These are phyloP conservation scores for Notamacropus eugenii DNA, from an alignment of 2,797 vertebrate genomes.

Conservation along the genomic window DNA sequence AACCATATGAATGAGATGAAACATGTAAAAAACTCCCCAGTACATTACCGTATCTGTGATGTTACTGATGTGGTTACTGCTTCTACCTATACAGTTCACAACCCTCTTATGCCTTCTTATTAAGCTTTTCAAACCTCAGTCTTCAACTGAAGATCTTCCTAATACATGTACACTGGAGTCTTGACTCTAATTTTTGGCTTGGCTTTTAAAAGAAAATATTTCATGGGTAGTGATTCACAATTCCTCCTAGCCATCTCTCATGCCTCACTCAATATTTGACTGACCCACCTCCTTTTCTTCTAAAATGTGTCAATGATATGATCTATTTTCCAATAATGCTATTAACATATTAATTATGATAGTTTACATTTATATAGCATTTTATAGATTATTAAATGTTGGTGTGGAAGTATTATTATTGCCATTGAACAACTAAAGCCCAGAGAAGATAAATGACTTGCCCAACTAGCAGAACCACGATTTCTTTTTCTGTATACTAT, in stretches of 20 bases:
- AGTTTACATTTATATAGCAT: background rate
- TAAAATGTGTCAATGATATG: background rate
- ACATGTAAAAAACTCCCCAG: conserved; percentile 41
- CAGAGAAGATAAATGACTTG: background rate
- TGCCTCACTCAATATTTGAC: background rate
- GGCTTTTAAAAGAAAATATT: background rate
- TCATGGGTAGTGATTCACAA: background rate
- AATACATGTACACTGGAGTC: background rate
- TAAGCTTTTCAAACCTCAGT: background rate
- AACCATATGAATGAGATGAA: conserved; percentile 56
- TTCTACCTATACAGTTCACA: background rate
- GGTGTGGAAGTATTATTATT: background rate
- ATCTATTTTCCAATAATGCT: background rate
- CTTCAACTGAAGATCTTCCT: background rate
- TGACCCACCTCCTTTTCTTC: background rate
- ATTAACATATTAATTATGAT: background rate
- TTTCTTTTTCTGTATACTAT: background rate
- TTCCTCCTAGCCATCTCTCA: background rate
- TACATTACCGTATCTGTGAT: background rate
- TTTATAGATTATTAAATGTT: background rate
- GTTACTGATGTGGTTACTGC: background rate
- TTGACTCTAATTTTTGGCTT: background rate
- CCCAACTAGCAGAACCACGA: background rate
- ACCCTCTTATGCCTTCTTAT: background rate
- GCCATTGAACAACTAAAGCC: background rate